Conservation (phyloP, 2,113 vertebrate genomes). For the Gorsachius goisagi region DNA sequence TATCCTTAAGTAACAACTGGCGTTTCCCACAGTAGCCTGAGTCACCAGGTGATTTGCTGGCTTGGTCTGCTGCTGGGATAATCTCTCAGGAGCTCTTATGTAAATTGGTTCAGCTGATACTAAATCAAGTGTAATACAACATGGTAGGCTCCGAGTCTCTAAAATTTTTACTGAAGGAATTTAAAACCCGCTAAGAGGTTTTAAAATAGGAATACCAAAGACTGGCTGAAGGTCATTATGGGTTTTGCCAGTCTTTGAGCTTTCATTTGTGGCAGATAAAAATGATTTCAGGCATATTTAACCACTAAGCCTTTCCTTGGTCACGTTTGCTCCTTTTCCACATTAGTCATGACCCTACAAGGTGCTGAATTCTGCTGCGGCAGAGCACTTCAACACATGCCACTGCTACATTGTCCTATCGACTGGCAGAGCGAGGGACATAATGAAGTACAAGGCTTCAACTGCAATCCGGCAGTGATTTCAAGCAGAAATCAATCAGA, state of each 20-base stretch:
- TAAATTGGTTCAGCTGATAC: background rate
- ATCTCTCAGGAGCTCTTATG: background rate
- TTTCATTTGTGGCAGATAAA: background rate
- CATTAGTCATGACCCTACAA: fast-evolving
- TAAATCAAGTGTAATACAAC: too few species aligned
- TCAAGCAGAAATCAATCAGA: background rate
- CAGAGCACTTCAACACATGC: background rate
- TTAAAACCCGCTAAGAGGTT: background rate
- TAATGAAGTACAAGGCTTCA: background rate
- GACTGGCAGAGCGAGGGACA: background rate
- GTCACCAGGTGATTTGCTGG: too few species aligned
- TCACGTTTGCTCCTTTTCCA: background rate
- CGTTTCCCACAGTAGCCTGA: background rate
- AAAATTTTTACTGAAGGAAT: background rate
- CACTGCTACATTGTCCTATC: too few species aligned
- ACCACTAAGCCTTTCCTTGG: background rate
- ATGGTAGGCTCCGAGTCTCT: background rate
- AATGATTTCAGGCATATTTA: background rate
- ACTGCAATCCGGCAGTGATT: background rate
- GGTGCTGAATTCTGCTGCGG: fast-evolving
- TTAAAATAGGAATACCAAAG: background rate
- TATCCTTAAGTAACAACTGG: too few species aligned
- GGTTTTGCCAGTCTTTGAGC: background rate
- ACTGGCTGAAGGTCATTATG: background rate
- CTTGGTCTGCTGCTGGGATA: background rate